phyloP scores from a whole-genome alignment of 2,888 invertebrate species.

The Neuroscelio doddi region DNA sequence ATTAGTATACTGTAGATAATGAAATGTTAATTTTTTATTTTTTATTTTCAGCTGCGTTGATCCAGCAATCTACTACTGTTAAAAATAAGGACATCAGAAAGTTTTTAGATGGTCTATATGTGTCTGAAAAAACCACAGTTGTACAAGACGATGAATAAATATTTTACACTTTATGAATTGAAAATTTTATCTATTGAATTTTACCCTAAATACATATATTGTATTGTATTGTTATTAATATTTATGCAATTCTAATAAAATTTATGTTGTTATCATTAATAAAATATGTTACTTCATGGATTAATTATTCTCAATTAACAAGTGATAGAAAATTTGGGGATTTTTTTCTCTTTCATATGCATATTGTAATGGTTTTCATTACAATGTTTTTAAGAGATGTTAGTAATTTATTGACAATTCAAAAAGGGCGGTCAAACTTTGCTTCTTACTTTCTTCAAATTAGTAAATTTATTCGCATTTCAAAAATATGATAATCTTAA shows the following conservation, averaged over 20 bases:
- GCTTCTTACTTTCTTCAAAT: no score
- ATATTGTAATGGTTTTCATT: no score
- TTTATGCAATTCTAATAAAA: background rate
- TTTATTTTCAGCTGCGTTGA: constrained; percentile 86
- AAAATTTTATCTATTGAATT: background rate
- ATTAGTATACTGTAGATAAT: no score
- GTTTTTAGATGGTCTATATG: constrained; percentile 99
- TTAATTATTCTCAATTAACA: background rate
- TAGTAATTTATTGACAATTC: no score
- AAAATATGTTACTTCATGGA: background rate
- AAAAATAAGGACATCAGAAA: constrained; percentile 99
- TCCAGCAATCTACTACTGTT: constrained; percentile 98
- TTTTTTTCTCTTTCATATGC: no score
- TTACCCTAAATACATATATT: background rate
- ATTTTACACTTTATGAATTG: background rate
- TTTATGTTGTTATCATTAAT: background rate
- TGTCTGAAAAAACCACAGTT: constrained; percentile 98
- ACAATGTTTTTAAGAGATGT: no score
- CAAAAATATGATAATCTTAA: no score
- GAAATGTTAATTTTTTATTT: constrained; percentile 5
- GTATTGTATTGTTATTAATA: background rate
- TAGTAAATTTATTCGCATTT: no score
- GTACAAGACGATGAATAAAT: constrained; percentile 79
- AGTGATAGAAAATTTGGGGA: background rate
- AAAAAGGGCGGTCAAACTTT: no score